phyloP scores from a whole-genome alignment of 1,140 invertebrate species.

The Bombus confusus region DNA sequence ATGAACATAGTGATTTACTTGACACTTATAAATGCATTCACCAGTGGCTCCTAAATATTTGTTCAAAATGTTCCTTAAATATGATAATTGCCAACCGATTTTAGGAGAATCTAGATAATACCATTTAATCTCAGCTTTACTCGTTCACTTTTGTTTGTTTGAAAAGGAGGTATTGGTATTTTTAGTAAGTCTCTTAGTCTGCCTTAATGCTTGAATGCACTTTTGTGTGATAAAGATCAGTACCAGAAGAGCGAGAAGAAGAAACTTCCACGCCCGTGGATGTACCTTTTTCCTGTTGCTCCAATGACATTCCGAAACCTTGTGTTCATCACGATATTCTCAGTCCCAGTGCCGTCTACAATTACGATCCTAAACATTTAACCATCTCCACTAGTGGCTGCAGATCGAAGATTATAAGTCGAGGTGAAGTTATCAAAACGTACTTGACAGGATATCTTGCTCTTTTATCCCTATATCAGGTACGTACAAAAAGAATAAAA shows the following conservation, averaged over 20 bases:
- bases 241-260: background rate
- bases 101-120: too few species aligned
- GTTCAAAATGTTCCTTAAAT: too few species aligned
- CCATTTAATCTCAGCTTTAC: too few species aligned
- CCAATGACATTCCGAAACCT: conserved; percentile 9
- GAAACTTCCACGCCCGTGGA: conserved; percentile 16
- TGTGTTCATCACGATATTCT: conserved; percentile 47
- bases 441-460: conserved; percentile 37
- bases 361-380: conserved; percentile 31
- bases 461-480: conserved; percentile 56
- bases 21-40: too few species aligned
- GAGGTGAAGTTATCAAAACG: conserved; percentile 1
- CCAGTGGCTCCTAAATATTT: too few species aligned
- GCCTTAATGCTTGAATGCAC: background rate
- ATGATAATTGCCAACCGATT: too few species aligned
- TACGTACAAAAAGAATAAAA: background rate
- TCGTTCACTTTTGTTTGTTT: too few species aligned
- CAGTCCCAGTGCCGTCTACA: conserved; percentile 19
- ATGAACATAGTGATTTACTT: too few species aligned
- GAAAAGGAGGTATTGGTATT: too few species aligned
- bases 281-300: conserved; percentile 66
- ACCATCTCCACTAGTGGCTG: conserved; percentile 53
- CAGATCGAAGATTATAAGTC: conserved; percentile 19
- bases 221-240: background rate
- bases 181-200: background rate